These are phyloP conservation scores for Phyllopteryx taeniolatus DNA, from an alignment of 2,113 vertebrate species.

Conservation along the genomic window DNA sequence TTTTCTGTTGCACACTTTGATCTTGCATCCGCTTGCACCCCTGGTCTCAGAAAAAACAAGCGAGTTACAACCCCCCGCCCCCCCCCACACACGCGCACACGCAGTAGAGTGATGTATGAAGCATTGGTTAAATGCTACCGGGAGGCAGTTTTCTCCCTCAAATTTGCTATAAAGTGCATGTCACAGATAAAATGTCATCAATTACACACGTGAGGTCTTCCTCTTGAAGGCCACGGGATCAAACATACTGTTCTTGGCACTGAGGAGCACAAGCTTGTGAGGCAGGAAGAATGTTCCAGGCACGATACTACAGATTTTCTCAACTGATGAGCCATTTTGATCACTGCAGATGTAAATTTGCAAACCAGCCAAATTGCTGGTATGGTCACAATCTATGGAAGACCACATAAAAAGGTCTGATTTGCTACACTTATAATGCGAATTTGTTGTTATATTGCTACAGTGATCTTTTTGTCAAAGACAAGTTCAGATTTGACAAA, in stretches of 20 bases:
- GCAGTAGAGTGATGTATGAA: conserved; percentile 60
- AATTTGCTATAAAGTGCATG: conserved; percentile 79
- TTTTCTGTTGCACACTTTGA: conserved; percentile 46
- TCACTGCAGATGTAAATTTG: conserved; percentile 33
- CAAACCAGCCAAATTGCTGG: conserved; percentile 32
- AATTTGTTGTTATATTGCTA: conserved; percentile 1
- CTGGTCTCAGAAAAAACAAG: conserved; percentile 30
- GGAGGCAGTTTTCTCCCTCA: conserved; percentile 50
- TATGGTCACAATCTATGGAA: conserved; percentile 51
- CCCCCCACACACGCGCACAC: conserved; percentile 11
- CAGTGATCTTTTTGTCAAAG: conserved; percentile 48
- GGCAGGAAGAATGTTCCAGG: conserved; percentile 52
- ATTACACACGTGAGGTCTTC: conserved; percentile 65
- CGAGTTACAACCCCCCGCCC: not conserved
- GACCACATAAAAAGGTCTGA: conserved; percentile 58
- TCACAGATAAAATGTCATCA: conserved; percentile 67
- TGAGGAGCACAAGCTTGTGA: conserved; percentile 32
- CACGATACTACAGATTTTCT: conserved; percentile 44
- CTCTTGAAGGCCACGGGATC: conserved; percentile 68
- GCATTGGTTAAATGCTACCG: conserved; percentile 80
- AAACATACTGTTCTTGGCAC: conserved; percentile 62
- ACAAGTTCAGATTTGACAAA: conserved; percentile 38
- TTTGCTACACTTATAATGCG: conserved; percentile 33
- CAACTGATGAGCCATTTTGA: conserved; percentile 45
- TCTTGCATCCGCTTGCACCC: conserved; percentile 38